Conservation (phyloP, 1,140 invertebrate species). For the Meloidogyne exigua region DNA sequence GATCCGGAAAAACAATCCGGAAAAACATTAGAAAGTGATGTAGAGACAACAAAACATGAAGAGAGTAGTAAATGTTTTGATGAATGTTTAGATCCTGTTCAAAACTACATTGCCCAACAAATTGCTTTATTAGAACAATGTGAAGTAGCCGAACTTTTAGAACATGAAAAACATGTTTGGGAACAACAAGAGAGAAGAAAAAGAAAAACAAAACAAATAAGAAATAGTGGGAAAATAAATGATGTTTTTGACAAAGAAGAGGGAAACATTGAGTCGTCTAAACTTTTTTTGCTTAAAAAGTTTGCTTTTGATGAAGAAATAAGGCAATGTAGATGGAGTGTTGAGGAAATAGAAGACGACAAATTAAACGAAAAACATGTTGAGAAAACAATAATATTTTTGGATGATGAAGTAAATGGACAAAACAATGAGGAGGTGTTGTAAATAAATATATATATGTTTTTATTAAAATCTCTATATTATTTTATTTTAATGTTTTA, state of each 20-base stretch:
- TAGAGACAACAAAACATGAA: not conserved
- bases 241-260: not conserved
- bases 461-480: not conserved
- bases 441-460: not conserved
- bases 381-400: not conserved
- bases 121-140: constrained; percentile 20
- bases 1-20: not conserved
- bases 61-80: not conserved
- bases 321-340: constrained; percentile 12
- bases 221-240: not conserved
- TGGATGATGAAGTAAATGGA: not conserved
- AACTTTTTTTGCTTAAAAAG: not conserved
- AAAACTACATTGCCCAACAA: constrained; percentile 14
- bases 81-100: not conserved
- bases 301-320: constrained; percentile 32
- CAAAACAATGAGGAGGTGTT: not conserved
- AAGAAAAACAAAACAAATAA: not conserved
- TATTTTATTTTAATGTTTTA: too few relatives aligned
- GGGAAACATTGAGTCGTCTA: not conserved
- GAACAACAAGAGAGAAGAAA: not conserved
- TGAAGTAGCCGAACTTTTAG: not conserved
- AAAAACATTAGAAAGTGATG: not conserved
- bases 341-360: not conserved
- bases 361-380: not conserved
- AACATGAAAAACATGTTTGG: not conserved